A percentile compares a stretch with the other conserved stretches of the same genome.
Evolutionary conservation across 1,140 invertebrate species (phyloP).

Genomic region (Trialeurodes vaporariorum): DNA sequence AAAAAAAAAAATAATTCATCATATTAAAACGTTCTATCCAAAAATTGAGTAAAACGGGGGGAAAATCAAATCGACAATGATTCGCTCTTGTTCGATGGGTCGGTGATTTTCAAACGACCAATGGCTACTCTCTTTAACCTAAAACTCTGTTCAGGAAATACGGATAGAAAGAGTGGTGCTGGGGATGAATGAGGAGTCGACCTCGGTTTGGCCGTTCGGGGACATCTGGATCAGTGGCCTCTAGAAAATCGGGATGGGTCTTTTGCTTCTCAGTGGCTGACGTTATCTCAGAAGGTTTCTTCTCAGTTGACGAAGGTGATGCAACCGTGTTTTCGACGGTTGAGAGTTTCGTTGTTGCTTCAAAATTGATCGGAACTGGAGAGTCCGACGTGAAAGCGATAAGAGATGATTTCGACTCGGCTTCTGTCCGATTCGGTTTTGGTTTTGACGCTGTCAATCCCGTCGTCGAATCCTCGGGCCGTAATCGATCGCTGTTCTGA

Average conservation of each 20-base stretch:
- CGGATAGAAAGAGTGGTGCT: constrained; percentile 37
- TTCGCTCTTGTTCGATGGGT: no score
- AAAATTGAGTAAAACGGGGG: no score
- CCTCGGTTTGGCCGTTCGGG: constrained; percentile 33
- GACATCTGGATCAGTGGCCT: constrained; percentile 26
- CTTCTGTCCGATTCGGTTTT: no score
- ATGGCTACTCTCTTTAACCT: no score
- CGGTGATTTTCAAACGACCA: no score
- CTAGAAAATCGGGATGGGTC: constrained; percentile 12
- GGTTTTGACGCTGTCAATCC: neutral
- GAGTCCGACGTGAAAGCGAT: neutral
- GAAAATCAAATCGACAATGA: no score
- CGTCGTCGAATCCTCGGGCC: no score
- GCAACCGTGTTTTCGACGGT: neutral
- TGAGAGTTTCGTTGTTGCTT: neutral
- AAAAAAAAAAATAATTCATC: no score
- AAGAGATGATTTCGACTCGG: no score
- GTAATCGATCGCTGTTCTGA: no score
- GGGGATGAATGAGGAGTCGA: constrained; percentile 32
- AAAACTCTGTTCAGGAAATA: constrained; percentile 38
- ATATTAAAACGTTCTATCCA: no score
- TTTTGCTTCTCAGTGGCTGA: neutral
- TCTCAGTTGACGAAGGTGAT: neutral
- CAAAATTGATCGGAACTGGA: neutral
- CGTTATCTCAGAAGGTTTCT: neutral